Evolutionary conservation across 2,888 invertebrate species (phyloP).

Genomic region (Platynereis dumerilii): DNA sequence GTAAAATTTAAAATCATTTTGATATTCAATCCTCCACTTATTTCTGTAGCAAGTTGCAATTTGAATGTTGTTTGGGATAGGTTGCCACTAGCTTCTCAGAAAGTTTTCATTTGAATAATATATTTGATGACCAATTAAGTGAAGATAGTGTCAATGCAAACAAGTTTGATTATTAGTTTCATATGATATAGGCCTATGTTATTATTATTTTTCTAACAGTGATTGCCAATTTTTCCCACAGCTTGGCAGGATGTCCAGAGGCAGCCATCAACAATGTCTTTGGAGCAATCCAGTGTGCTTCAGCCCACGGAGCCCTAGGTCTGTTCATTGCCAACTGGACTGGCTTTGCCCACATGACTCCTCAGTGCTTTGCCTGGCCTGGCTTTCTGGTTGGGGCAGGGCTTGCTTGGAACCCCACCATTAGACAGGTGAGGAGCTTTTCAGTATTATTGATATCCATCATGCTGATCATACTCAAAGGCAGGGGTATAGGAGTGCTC

Average conservation of each 20-base stretch:
- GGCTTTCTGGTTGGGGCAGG: slow-evolving; percentile 69
- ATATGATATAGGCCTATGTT: too few relatives aligned
- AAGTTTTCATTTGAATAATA: too few relatives aligned
- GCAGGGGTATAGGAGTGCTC: too few relatives aligned
- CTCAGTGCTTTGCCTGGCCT: slow-evolving; percentile 69
- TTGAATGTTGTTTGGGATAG: too few relatives aligned
- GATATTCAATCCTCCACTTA: not conserved
- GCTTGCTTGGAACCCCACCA: slow-evolving; percentile 69
- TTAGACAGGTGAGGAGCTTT: slow-evolving; percentile 63
- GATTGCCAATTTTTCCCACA: slow-evolving; percentile 40
- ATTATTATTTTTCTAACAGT: too few relatives aligned
- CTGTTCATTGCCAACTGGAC: slow-evolving; percentile 70
- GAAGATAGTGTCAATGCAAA: too few relatives aligned
- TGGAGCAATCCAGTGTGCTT: slow-evolving; percentile 67
- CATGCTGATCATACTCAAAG: too few relatives aligned
- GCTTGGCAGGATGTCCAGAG: slow-evolving; percentile 70
- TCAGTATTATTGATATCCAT: too few relatives aligned
- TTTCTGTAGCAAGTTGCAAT: too few relatives aligned
- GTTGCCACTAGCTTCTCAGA: too few relatives aligned
- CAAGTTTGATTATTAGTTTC: too few relatives aligned
- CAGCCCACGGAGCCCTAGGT: slow-evolving; percentile 66
- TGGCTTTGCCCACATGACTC: slow-evolving; percentile 69
- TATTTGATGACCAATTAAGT: too few relatives aligned
- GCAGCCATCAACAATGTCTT: slow-evolving; percentile 69
- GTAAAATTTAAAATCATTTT: slow-evolving; percentile 33